phyloP scores from a whole-genome alignment of 2,113 vertebrate genomes.

The Vulpes vulpes region DNA sequence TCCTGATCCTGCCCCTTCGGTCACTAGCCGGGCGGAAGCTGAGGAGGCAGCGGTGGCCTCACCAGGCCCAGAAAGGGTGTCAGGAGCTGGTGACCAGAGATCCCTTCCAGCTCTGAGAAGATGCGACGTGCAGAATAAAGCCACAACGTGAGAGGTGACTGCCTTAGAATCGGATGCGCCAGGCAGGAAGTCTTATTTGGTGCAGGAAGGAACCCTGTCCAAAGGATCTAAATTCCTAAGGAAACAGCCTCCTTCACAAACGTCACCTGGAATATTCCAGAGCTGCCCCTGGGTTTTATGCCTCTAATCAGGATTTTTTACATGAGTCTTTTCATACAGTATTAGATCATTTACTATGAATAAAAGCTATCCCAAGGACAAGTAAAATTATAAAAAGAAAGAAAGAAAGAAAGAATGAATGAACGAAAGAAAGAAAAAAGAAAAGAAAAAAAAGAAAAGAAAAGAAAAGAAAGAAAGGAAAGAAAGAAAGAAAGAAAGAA shows the following conservation, averaged over 20 bases:
- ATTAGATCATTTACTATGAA: neutral
- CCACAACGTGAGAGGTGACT: neutral
- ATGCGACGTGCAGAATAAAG: neutral
- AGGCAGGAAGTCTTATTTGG: neutral
- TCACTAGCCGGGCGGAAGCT: neutral
- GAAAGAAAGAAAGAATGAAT: neutral
- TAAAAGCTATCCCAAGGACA: neutral
- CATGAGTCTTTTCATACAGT: neutral
- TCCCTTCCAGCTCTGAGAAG: neutral
- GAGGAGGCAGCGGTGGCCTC: neutral
- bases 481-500: no score
- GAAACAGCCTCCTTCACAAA: neutral
- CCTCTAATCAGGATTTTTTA: neutral
- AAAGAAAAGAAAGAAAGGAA: neutral
- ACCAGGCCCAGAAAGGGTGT: neutral
- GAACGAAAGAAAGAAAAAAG: no score
- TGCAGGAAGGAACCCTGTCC: neutral
- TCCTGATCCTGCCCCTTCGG: neutral
- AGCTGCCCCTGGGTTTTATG: neutral
- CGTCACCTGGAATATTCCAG: neutral
- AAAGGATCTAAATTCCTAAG: neutral
- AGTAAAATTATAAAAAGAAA: neutral
- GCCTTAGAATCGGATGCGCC: neutral
- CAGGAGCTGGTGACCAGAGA: neutral
- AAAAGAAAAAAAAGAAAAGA: neutral